Base-by-base conservation (phyloP, 2,888 invertebrate genomes). In the Eueremaeus valkanovi region DNA sequence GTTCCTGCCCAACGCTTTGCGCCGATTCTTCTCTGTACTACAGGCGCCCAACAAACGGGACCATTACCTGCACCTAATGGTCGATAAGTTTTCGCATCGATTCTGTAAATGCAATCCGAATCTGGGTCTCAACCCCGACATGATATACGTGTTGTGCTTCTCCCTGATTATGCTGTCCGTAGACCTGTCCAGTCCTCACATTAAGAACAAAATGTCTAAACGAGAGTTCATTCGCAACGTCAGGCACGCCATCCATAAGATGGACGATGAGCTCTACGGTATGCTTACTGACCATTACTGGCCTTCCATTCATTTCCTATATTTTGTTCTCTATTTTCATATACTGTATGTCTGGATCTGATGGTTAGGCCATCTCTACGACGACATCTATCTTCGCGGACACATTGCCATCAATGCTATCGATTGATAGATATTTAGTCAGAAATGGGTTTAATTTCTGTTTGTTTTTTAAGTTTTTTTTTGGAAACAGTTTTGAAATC, bases 201-300 rank as follows among this genome's bases (percentile, higher is more conserved):
- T 86, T 74, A 85, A 85, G 79, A 86, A 86, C 82, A 86, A 86
- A 81, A 86, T 86, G 86, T 85, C 85, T 21, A 86, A 86, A 79
- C 80, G 85, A 70, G 85, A 86, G 79, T 86, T 86, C 78, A 86
- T 86, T 80, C 82, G 84, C 75, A 86, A 86, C 81, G 84, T 85
- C n/a, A 82, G 84, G n/a, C 81, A 83, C 66, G 85, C 85, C 9
- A 77, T 82, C 49, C 79, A 78, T 24, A 74, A 78, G 73, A 76
- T 79, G 11, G 81, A 83, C 76, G 84, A 84, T 77, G 85, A 85
- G 75, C 42, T 74, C 13, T 74, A 74, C 33, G 74, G n/a, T n/a
- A n/a, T n/a, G n/a, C n/a, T n/a, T n/a, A n/a, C n/a, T n/a, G n/a
- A n/a, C n/a, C n/a, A n/a, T n/a, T n/a, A n/a, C n/a, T n/a, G n/a